These are phyloP conservation scores for Heliconius ismenius DNA, from an alignment of 2,888 invertebrate genomes.

Conservation along the genomic window DNA sequence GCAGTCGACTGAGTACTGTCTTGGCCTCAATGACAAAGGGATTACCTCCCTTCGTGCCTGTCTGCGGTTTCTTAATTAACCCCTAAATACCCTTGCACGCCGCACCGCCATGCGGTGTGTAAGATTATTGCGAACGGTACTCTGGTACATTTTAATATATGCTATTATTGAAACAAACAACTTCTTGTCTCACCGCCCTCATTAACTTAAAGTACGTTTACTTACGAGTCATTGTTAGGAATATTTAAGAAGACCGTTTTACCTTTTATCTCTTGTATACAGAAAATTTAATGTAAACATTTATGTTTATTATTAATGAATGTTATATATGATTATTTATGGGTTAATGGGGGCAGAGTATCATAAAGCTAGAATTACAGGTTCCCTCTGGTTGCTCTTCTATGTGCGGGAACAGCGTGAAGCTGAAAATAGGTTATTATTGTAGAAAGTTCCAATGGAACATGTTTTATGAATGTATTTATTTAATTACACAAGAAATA, in stretches of 20 bases:
- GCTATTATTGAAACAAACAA: slow-evolving; percentile 74
- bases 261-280: neutral
- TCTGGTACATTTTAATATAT: slow-evolving; percentile 76
- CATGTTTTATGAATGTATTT: neutral
- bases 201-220: slow-evolving; percentile 56
- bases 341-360: neutral
- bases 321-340: no score
- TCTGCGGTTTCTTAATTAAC: slow-evolving; percentile 81
- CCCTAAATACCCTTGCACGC: slow-evolving; percentile 75
- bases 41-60: slow-evolving; percentile 63
- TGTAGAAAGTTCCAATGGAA: neutral
- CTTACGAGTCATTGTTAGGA: slow-evolving; percentile 48
- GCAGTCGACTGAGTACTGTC: slow-evolving; percentile 54
- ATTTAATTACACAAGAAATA: no score
- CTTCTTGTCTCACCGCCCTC: slow-evolving; percentile 54
- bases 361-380: neutral
- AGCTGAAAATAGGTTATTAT: neutral
- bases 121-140: slow-evolving; percentile 75
- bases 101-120: slow-evolving; percentile 63
- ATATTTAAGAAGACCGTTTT: slow-evolving; percentile 45
- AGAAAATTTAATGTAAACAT: neutral
- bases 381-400: neutral
- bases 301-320: neutral
- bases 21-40: slow-evolving; percentile 75
- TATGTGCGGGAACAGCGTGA: neutral